Evolutionary conservation across 2,888 invertebrate species (phyloP), one percentile per base, ranked within the genome.

Genomic region (Podotricha telesiphe): DNA sequence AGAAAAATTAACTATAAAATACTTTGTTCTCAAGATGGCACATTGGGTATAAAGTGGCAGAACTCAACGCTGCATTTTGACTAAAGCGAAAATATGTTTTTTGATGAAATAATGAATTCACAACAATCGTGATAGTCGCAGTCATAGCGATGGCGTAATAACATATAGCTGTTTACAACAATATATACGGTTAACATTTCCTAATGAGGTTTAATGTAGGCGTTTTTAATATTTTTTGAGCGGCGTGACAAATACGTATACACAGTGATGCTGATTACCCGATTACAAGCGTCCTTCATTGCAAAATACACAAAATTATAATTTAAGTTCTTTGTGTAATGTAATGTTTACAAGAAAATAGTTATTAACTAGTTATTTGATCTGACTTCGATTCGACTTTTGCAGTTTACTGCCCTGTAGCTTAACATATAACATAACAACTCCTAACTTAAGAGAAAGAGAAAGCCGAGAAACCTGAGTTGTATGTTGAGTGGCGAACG

Each of bases 181-280:
- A n/a, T 22, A 22, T n/a, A 28, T n/a, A 10, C 22, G 6, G 22
- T 28, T 28, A 59, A 55, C 17, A 45, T 59, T 17, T 45, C 10
- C n/a, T 59, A 59, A 45, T 28, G 45, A 59, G 45, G 22, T n/a
- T 17, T 17, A 11, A 59, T 10, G 20, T n/a, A 45, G 15, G 45
- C n/a, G 8, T 45, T 42, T 42, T 53, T 15, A 40, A 19, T 42
- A n/a, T 47, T 15, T n/a, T n/a, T 50, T 63, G 68, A 68, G 17
- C 2, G 40, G 48, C 63, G 63, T 58, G 56, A 68, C 56, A 45
- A 59, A 59, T 59, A n/a, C 22, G 22, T 45, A 22, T 22, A 28
- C 56, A 50, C 42, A 48, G 40, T 56, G 48, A 63, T 42, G 11
- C 45, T 67, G 55, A 63, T 62, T 56, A 37, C 55, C 20, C 48